Evolutionary conservation across 2,888 invertebrate genomes (phyloP), one percentile per base, ranked within the genome.

Genomic region (Selenia dentaria): DNA sequence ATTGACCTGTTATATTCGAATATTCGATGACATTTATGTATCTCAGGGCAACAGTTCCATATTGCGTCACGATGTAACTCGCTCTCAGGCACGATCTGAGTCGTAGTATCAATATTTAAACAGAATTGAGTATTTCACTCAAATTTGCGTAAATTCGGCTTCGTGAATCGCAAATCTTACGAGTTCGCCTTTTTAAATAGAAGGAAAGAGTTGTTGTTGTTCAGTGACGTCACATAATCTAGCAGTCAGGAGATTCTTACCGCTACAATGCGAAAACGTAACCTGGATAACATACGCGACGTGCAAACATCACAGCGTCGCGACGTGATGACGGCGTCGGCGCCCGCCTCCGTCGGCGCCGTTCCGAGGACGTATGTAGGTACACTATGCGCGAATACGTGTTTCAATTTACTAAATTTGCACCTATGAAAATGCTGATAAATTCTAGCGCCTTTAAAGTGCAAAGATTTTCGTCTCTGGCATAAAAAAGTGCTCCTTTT

Each of bases 251-350:
- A 68, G 62, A 62, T 78, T 73, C 76, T 79, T 79, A 74, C 74
- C 70, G 70, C 70, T 77, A 79, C 78, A 78, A 76, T 75, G 70
- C 61, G 73, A 79, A 79, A 77, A 77, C 67, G 74, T 75, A 74
- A 71, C 77, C 79, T 82, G 83, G 82, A 73, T 81, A 79, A 79
- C 75, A 79, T 76, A 77, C 72, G 78, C 72, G 78, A 70, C 70
- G 77, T 72, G 76, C 81, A 83, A 86, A 85, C 83, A 84, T 70
- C 62, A 61, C 64, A 67, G 63, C 79, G 83, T 71, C 83, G 80
- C 79, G 83, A 65, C 85, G 84, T 6, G 22, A 8, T 6, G 6
- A 8, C 70, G 66, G 54, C 65, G 63, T 59, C 56, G 54, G 84
- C 63, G 69, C 65, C 55, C 67, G 63, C 58, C 54, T 56, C 39